These are phyloP conservation scores for Scaptomyza polygonia DNA, from an alignment of 2,888 invertebrate species.

Conservation along the genomic window DNA sequence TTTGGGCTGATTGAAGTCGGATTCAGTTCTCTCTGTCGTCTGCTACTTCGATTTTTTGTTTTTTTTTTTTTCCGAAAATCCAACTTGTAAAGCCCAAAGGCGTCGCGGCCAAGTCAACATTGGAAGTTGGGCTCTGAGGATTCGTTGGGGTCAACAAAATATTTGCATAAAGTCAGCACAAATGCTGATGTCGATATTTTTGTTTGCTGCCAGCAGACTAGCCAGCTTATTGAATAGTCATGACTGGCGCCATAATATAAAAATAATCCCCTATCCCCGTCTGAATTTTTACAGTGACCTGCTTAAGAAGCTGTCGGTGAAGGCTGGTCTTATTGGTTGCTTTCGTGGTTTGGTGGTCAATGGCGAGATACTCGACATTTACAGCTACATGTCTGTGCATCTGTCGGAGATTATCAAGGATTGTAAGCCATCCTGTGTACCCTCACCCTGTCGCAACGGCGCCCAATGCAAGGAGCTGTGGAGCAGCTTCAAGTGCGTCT, in stretches of 20 bases:
- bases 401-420: constrained; percentile 95
- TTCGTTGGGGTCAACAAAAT: constrained; percentile 41
- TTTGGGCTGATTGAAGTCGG: constrained; percentile 23
- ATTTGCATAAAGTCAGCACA: constrained; percentile 69
- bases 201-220: constrained; percentile 26
- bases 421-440: constrained; percentile 97
- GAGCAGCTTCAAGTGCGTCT: constrained; percentile 96
- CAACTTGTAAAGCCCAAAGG: constrained; percentile 55
- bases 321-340: constrained; percentile 96
- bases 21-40: constrained; percentile 17
- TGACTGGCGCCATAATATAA: constrained; percentile 47
- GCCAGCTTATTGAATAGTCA: constrained; percentile 66
- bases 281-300: constrained; percentile 87
- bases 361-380: constrained; percentile 94
- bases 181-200: constrained; percentile 17
- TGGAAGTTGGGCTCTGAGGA: constrained; percentile 2
- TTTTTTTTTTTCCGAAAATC: too few species aligned
- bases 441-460: constrained; percentile 96
- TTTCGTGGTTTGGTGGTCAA: constrained; percentile 96
- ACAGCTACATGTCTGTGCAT: constrained; percentile 96
- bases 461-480: constrained; percentile 95
- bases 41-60: constrained; percentile 43
- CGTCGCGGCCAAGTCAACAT: constrained; percentile 44
- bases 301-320: constrained; percentile 91
- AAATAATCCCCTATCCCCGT: constrained; percentile 63